Evolutionary conservation across 2,888 invertebrate species (phyloP).

Genomic region (Cerceris rybyensis): DNA sequence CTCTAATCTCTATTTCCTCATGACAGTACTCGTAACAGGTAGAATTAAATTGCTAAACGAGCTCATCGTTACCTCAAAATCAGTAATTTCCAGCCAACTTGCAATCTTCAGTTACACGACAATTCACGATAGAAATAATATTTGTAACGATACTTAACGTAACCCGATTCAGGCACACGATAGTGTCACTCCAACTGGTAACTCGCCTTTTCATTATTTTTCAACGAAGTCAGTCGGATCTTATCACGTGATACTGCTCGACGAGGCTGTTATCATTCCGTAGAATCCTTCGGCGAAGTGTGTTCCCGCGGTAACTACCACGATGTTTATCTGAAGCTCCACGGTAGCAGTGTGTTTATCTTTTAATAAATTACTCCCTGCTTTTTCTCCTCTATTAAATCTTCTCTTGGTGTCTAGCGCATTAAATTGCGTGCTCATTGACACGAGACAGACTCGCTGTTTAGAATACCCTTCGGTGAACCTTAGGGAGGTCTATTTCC

Average conservation of each 20-base stretch:
- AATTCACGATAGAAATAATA: no score
- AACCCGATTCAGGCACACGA: no score
- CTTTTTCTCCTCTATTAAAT: conserved; percentile 9
- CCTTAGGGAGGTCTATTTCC: conserved; percentile 28
- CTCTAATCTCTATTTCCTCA: no score
- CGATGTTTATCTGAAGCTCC: conserved; percentile 15
- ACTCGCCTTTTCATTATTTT: conserved; percentile 36
- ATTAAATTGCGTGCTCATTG: conserved; percentile 22
- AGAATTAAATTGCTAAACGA: no score
- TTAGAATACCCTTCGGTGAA: conserved; percentile 11
- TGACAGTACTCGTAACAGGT: no score
- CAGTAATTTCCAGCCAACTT: no score
- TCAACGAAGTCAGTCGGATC: conserved; percentile 18
- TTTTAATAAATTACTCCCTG: conserved; percentile 22
- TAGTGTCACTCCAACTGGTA: conserved; percentile 4
- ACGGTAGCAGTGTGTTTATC: conserved; percentile 8
- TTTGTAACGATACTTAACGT: no score
- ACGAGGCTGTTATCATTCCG: conserved; percentile 20
- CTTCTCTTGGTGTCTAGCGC: not conserved
- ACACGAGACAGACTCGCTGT: conserved; percentile 17
- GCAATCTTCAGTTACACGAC: no score
- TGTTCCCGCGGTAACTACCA: not conserved
- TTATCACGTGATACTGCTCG: conserved; percentile 19
- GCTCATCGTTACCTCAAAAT: no score
- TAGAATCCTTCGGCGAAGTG: conserved; percentile 14